A percentile compares a stretch with the other conserved stretches of the same genome.
These are phyloP conservation scores for Pseudochirops corinnae DNA, from an alignment of 2,797 vertebrate genomes.

Conservation along the genomic window DNA sequence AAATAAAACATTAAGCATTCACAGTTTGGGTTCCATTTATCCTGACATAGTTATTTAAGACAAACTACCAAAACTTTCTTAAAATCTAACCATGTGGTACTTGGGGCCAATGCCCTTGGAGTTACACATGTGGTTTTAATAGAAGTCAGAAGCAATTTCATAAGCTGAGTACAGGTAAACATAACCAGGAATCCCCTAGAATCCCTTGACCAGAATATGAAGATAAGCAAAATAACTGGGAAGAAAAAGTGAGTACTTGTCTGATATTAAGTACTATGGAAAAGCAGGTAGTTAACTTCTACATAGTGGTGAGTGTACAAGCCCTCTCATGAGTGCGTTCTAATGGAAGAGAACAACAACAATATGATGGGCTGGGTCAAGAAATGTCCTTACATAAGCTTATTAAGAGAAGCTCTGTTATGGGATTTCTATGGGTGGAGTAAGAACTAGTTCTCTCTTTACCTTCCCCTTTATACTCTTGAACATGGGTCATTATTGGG, in stretches of 20 bases:
- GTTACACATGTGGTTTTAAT: conserved; percentile 51
- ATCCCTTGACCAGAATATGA: conserved; percentile 15
- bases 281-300: background rate
- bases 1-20: conserved; percentile 58
- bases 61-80: conserved; percentile 59
- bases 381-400: no score
- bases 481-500: background rate
- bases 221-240: conserved; percentile 36
- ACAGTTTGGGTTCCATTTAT: conserved; percentile 60
- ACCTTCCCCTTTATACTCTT: background rate
- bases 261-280: background rate
- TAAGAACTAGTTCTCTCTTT: background rate
- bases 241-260: conserved; percentile 19
- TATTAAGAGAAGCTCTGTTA: background rate
- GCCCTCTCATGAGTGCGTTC: conserved; percentile 37
- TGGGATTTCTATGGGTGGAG: background rate
- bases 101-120: conserved; percentile 12
- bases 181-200: conserved; percentile 24
- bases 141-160: conserved; percentile 66
- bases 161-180: conserved; percentile 46
- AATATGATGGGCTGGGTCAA: conserved; percentile 44
- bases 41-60: conserved; percentile 55
- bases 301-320: background rate
- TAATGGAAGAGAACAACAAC: conserved; percentile 12
- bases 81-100: conserved; percentile 36